Base-by-base conservation (phyloP, 2,888 invertebrate species). In the Chouioia cunea region DNA sequence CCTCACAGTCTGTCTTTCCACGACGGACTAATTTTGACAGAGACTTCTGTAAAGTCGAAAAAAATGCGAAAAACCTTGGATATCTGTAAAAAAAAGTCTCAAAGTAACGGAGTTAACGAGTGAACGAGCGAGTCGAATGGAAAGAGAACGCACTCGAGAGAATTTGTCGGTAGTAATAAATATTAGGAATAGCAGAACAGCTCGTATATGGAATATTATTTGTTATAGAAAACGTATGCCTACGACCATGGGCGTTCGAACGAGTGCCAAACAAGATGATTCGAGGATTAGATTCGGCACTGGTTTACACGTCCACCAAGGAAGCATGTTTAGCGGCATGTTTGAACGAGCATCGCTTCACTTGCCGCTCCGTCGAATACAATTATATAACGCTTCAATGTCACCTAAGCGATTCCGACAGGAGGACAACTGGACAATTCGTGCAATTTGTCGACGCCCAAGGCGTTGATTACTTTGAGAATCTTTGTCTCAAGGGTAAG, bases 301-400 rank as follows among this genome's bases (percentile, higher is more conserved):
- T 96, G 73, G 95, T 97, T 85, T 97, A 96, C 86, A 95, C 96
- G 1, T 95, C 96, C 58, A 96, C 96, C 70, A 97, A 97, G 86
- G 97, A 97, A 87, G 95, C 96, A 72, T 97, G 97, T 82, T 88
- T 97, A 36, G 94, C 96, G 27, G 95, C 97, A 50, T 97, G 97
- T 84, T 88, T 97, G 65, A 96, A 96, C 84, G 97, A 97, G 91
- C 94, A 95, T 85, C 93, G 96, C 65, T 97, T 97, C 86, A 92
- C 93, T 15, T 97, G 97, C 82, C 92, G 97, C 10, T 96, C 96
- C 0, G 94, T 94, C 48, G 96, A 97, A 85, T 97, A 97, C 86
- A 96, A 97, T 86, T 97, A 97, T 87, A 93, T 94, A 73, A 95
- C 95, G 71, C 91, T 97, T 85, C 93, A 96, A 80, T 97, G 97